Percentiles rank a stretch among this genome's conserved stretches.
Conservation (phyloP, 1,140 invertebrate genomes). For the Drosophila arawakana region DNA sequence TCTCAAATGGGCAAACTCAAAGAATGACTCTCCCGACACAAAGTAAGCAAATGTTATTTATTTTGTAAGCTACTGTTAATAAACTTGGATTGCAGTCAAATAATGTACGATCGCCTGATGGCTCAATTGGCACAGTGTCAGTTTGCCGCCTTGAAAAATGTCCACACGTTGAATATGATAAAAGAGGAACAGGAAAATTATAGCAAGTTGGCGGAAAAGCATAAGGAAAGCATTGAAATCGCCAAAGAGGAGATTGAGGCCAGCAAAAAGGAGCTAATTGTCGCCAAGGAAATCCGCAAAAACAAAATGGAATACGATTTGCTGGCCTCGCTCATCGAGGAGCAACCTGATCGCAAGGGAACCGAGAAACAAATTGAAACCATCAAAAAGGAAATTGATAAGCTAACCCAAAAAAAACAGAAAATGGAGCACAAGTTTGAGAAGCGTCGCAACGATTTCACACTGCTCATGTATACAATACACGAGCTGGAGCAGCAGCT, state of each 20-base stretch:
- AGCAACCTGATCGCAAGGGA: slow-evolving; percentile 94
- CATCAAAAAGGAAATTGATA: slow-evolving; percentile 90
- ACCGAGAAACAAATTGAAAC: slow-evolving; percentile 91
- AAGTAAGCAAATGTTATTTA: slow-evolving; percentile 85
- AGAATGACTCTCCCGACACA: slow-evolving; percentile 89
- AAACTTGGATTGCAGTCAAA: slow-evolving; percentile 84
- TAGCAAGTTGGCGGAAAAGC: slow-evolving; percentile 90
- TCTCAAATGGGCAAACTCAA: slow-evolving; percentile 93
- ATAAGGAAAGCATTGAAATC: slow-evolving; percentile 90
- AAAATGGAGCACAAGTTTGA: slow-evolving; percentile 91
- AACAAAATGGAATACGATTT: slow-evolving; percentile 97
- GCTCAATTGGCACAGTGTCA: slow-evolving; percentile 94
- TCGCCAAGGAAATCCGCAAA: slow-evolving; percentile 93
- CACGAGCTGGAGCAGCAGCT: slow-evolving; percentile 91
- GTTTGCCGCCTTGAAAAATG: slow-evolving; percentile 94
- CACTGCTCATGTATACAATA: slow-evolving; percentile 93
- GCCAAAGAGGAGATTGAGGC: slow-evolving; percentile 91
- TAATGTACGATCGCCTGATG: slow-evolving; percentile 92
- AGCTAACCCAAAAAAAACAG: slow-evolving; percentile 88
- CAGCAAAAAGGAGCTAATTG: slow-evolving; percentile 90
- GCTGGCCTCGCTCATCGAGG: slow-evolving; percentile 94
- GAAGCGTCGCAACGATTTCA: slow-evolving; percentile 93
- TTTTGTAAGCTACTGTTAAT: background rate
- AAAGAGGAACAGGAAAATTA: slow-evolving; percentile 93
- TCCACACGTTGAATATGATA: slow-evolving; percentile 92